These are phyloP conservation scores for Folsomia candida DNA, from an alignment of 2,888 invertebrate species.

Conservation along the genomic window DNA sequence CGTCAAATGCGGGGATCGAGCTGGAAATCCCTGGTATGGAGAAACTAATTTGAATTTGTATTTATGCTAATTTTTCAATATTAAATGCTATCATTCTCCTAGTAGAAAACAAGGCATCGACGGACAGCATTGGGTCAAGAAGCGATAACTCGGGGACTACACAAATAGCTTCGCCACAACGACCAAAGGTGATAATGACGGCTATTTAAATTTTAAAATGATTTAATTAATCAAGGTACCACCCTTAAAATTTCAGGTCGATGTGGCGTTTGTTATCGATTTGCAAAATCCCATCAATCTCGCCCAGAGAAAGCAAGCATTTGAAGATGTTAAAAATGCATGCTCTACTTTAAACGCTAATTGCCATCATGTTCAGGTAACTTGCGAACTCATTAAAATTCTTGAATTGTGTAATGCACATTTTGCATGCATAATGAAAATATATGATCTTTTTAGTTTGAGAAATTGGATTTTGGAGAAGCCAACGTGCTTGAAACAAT, in stretches of 20 bases:
- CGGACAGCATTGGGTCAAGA: slow-evolving; percentile 64
- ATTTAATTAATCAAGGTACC: no score
- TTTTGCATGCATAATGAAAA: no score
- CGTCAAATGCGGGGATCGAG: slow-evolving; percentile 29
- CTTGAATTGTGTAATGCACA: no score
- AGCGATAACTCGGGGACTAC: slow-evolving; percentile 60
- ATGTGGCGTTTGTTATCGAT: slow-evolving; percentile 69
- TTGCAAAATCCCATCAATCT: slow-evolving; percentile 70
- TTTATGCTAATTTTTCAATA: slow-evolving; percentile 1
- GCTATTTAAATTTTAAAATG: no score
- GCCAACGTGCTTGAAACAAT: slow-evolving; percentile 90
- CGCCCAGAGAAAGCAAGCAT: slow-evolving; percentile 72
- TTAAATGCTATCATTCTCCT: slow-evolving; percentile 11
- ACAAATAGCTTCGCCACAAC: slow-evolving; percentile 53
- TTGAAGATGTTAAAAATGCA: slow-evolving; percentile 80
- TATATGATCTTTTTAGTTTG: slow-evolving; percentile 67
- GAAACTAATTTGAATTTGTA: not conserved
- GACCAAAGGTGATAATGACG: slow-evolving; percentile 80
- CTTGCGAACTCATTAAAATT: slow-evolving; percentile 2
- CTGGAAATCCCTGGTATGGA: slow-evolving; percentile 45
- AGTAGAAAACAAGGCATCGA: slow-evolving; percentile 55
- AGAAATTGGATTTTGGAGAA: slow-evolving; percentile 96
- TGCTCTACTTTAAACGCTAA: slow-evolving; percentile 75
- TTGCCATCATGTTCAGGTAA: slow-evolving; percentile 78
- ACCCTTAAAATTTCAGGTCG: no score